Percentiles rank a stretch among this genome's conserved stretches.
These are phyloP conservation scores for Lineus longissimus DNA, from an alignment of 1,140 invertebrate species.

Conservation along the genomic window DNA sequence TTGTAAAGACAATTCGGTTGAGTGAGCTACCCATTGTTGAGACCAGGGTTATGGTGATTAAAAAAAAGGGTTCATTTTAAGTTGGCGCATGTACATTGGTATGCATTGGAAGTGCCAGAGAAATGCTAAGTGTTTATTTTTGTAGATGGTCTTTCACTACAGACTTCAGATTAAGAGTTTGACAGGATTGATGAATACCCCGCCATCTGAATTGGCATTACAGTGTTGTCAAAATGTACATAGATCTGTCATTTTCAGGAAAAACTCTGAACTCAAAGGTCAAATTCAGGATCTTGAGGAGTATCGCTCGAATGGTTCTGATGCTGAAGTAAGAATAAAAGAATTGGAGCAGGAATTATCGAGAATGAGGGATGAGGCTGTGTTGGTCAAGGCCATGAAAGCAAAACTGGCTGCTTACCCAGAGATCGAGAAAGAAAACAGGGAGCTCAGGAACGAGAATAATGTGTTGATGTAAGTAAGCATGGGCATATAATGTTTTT, in stretches of 20 bases:
- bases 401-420: slow-evolving; percentile 28
- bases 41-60: too few relatives aligned
- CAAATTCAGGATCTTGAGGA: slow-evolving; percentile 31
- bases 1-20: background rate
- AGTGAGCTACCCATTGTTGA: too few relatives aligned
- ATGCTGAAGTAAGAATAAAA: slow-evolving; percentile 11
- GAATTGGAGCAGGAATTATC: slow-evolving; percentile 32
- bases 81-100: too few relatives aligned
- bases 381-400: slow-evolving; percentile 29
- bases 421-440: slow-evolving; percentile 34
- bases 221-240: too few relatives aligned
- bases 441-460: slow-evolving; percentile 34
- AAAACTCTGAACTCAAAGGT: slow-evolving; percentile 20
- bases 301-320: slow-evolving; percentile 10
- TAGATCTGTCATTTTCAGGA: slow-evolving; percentile 16
- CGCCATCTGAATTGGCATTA: too few relatives aligned
- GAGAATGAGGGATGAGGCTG: slow-evolving; percentile 31
- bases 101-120: too few relatives aligned
- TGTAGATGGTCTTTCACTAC: too few relatives aligned
- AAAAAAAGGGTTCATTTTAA: too few relatives aligned
- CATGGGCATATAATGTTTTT: background rate
- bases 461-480: slow-evolving; percentile 26
- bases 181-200: too few relatives aligned
- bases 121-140: too few relatives aligned
- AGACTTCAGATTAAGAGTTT: too few relatives aligned